phyloP scores from a whole-genome alignment of 2,797 vertebrate genomes.

The Sebastes matsubarae region DNA sequence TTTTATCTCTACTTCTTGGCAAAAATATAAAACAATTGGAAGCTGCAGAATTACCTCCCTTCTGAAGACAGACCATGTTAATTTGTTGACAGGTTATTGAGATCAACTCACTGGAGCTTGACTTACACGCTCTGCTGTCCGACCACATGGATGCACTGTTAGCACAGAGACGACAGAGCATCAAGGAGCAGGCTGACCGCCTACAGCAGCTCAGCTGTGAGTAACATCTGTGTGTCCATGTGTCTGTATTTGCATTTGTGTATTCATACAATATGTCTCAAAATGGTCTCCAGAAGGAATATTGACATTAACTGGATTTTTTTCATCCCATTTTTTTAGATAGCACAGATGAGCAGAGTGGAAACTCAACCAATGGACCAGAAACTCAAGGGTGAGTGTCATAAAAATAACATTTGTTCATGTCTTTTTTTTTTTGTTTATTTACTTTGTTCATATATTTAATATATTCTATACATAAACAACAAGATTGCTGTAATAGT shows the following conservation, averaged over 20 bases:
- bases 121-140: slow-evolving; percentile 84
- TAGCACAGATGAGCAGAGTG: slow-evolving; percentile 56
- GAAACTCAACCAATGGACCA: slow-evolving; percentile 47
- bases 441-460: neutral
- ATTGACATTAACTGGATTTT: neutral
- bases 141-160: slow-evolving; percentile 79
- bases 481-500: neutral
- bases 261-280: neutral
- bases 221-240: slow-evolving; percentile 25
- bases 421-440: neutral
- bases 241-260: neutral
- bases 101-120: slow-evolving; percentile 86
- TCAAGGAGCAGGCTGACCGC: slow-evolving; percentile 82
- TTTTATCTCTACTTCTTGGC: neutral
- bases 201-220: slow-evolving; percentile 87
- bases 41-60: neutral
- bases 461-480: neutral
- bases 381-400: slow-evolving; percentile 46
- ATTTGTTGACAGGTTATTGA: slow-evolving; percentile 68
- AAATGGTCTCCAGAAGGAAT: neutral
- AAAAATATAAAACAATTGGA: neutral
- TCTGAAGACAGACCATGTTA: neutral
- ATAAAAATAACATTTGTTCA: neutral
- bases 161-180: slow-evolving; percentile 83
- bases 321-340: slow-evolving; percentile 66